These are phyloP conservation scores for Sesamia inferens DNA, from an alignment of 2,888 invertebrate species.

Conservation along the genomic window DNA sequence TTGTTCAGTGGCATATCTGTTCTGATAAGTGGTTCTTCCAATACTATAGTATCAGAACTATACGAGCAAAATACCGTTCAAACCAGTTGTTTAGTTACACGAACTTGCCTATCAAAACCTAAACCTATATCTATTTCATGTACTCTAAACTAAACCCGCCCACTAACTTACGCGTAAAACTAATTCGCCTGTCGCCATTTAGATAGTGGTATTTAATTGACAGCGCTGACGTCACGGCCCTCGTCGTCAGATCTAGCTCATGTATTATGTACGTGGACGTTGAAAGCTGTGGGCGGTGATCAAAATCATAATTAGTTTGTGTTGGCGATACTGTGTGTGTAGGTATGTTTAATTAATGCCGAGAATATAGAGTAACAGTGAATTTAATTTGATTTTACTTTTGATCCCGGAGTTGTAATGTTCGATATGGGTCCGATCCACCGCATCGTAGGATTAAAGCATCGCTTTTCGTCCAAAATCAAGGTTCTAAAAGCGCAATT, in stretches of 20 bases:
- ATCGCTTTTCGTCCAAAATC: background rate
- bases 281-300: slow-evolving; percentile 62
- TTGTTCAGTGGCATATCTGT: background rate
- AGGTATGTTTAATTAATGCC: slow-evolving; percentile 9
- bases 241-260: slow-evolving; percentile 66
- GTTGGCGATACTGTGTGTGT: too few species aligned
- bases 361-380: background rate
- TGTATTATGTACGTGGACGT: slow-evolving; percentile 72
- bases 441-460: background rate
- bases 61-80: background rate
- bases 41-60: background rate
- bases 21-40: background rate
- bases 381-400: background rate
- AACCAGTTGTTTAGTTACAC: background rate
- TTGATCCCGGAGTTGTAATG: background rate
- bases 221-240: slow-evolving; percentile 72
- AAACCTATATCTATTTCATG: slow-evolving; percentile 6
- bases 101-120: background rate
- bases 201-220: slow-evolving; percentile 74
- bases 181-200: slow-evolving; percentile 74
- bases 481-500: too few species aligned
- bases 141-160: slow-evolving; percentile 34
- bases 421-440: background rate
- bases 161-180: slow-evolving; percentile 56
- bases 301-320: slow-evolving; percentile 61